phyloP scores from a whole-genome alignment of 2,797 vertebrate species.

The Aulostomus chinensis region DNA sequence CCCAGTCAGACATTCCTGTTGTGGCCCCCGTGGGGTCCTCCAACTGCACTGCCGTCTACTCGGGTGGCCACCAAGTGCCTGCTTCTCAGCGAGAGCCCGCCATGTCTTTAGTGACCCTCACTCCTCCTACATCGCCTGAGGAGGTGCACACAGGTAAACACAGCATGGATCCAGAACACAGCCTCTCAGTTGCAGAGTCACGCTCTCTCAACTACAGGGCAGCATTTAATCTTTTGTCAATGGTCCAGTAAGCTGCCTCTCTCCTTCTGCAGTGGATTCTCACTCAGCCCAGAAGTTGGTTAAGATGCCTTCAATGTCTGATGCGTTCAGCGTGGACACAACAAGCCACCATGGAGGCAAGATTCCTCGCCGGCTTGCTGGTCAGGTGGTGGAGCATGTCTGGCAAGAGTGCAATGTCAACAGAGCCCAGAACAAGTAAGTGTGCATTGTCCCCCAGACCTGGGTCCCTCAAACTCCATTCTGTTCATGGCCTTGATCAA shows the following conservation, averaged over 20 bases:
- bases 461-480: not conserved
- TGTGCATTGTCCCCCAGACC: not conserved
- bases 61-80: constrained; percentile 96
- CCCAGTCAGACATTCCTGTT: constrained; percentile 94
- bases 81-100: constrained; percentile 94
- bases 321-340: constrained; percentile 89
- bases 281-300: constrained; percentile 95
- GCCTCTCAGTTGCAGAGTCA: no score
- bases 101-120: constrained; percentile 97
- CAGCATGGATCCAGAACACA: no score
- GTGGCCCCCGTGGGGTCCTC: constrained; percentile 87
- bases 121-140: constrained; percentile 97
- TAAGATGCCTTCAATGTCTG: constrained; percentile 88
- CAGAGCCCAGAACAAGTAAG: constrained; percentile 96
- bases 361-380: constrained; percentile 91
- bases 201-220: no score
- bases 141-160: constrained; percentile 92
- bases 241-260: not conserved
- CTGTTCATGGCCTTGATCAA: not conserved
- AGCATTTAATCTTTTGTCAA: no score
- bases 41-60: constrained; percentile 89
- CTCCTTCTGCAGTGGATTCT: constrained; percentile 85
- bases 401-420: constrained; percentile 99
- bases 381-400: constrained; percentile 93
- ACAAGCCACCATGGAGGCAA: constrained; percentile 95